These are phyloP conservation scores for Temnothorax longispinosus DNA, from an alignment of 1,140 invertebrate species.

Conservation along the genomic window DNA sequence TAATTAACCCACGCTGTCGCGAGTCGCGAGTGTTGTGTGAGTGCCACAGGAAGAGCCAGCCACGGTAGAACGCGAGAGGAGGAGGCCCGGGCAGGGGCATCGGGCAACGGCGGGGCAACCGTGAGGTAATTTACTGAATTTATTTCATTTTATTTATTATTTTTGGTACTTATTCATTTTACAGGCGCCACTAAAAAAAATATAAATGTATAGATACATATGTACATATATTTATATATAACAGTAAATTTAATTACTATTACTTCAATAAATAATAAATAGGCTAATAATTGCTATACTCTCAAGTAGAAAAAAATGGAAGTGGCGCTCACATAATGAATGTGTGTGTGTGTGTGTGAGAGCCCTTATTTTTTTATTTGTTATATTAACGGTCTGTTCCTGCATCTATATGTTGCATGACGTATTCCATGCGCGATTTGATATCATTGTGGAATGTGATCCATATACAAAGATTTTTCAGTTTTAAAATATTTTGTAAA, in stretches of 20 bases:
- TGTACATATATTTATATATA: too few relatives aligned
- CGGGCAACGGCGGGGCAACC: not conserved
- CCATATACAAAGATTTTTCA: not conserved
- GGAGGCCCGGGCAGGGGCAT: not conserved
- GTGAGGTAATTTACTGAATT: too few relatives aligned
- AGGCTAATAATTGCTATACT: too few relatives aligned
- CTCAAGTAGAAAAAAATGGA: too few relatives aligned
- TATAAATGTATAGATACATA: too few relatives aligned
- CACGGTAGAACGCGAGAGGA: not conserved
- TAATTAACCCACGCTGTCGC: not conserved
- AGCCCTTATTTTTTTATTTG: not conserved
- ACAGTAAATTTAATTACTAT: too few relatives aligned
- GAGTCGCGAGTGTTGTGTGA: not conserved
- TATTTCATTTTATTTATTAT: too few relatives aligned
- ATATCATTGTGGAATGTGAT: not conserved
- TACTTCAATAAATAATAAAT: too few relatives aligned
- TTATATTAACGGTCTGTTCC: not conserved
- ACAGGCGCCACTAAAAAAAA: too few relatives aligned
- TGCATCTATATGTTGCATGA: not conserved
- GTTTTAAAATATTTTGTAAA: not conserved
- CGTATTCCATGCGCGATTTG: not conserved
- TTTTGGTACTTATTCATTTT: too few relatives aligned
- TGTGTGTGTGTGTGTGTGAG: too few relatives aligned
- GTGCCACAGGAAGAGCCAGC: not conserved
- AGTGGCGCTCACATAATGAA: too few relatives aligned